Evolutionary conservation across 2,113 vertebrate species (phyloP).

Genomic region (Gavia stellata): DNA sequence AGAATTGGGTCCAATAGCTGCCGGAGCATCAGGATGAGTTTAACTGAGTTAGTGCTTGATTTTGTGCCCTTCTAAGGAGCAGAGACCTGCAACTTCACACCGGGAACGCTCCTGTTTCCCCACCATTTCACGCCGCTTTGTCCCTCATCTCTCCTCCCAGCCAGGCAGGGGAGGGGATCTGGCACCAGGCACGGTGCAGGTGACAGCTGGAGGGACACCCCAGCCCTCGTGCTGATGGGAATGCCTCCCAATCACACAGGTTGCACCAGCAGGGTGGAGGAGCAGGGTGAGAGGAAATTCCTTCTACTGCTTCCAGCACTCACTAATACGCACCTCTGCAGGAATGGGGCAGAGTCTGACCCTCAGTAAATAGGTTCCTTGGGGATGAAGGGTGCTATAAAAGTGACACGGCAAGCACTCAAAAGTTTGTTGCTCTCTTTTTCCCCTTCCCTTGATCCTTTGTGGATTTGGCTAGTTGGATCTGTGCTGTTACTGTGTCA

Average conservation of each 20-base stretch:
- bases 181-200: not conserved
- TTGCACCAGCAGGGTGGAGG: not conserved
- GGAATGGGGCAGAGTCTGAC: not conserved
- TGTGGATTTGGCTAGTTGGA: slow-evolving; percentile 33
- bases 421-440: slow-evolving; percentile 18
- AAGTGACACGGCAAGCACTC: not conserved
- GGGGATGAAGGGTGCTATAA: slow-evolving; percentile 26
- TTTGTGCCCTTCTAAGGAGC: not conserved
- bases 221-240: not conserved
- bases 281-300: not conserved
- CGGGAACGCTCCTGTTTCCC: not conserved
- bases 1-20: not conserved
- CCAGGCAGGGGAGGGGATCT: not conserved
- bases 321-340: not conserved
- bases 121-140: not conserved
- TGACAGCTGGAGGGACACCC: not conserved
- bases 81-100: not conserved
- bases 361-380: not conserved
- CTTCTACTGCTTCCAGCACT: not conserved
- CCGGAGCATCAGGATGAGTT: not conserved
- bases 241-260: not conserved
- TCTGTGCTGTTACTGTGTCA: slow-evolving; percentile 10
- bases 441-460: slow-evolving; percentile 40
- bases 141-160: not conserved
- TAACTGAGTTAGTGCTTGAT: not conserved